Conservation (phyloP, 2,113 vertebrate species). For the Rostratula benghalensis region DNA sequence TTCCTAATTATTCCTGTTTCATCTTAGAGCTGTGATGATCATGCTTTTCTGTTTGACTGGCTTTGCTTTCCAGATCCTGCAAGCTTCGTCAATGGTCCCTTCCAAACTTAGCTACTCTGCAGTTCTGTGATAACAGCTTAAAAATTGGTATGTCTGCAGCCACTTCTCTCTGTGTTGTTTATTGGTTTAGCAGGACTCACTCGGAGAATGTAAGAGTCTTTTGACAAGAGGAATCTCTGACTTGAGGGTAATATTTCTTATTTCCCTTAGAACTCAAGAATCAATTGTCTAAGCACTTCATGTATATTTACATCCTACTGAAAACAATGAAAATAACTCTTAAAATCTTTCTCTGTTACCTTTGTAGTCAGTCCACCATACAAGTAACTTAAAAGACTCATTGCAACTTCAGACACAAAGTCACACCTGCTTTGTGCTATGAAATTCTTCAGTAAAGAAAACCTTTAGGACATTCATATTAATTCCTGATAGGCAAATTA, state of each 20-base stretch:
- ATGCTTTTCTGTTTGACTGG: background rate
- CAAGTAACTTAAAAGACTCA: background rate
- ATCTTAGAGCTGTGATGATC: background rate
- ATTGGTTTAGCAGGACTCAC: background rate
- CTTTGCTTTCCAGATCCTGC: background rate
- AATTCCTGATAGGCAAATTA: background rate
- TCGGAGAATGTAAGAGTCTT: background rate
- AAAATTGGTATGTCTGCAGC: background rate
- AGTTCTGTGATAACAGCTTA: background rate
- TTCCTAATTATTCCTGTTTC: background rate
- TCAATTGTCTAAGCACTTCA: background rate
- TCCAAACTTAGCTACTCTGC: background rate
- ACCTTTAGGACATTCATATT: background rate
- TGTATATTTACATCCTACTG: background rate
- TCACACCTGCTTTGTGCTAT: background rate
- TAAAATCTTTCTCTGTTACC: background rate
- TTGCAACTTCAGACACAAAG: background rate
- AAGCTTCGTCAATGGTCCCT: fast-evolving
- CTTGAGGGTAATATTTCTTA: background rate
- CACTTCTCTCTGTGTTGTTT: background rate
- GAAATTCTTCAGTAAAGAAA: background rate
- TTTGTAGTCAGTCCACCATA: background rate
- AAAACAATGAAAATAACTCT: background rate
- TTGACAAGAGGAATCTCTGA: background rate
- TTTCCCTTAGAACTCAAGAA: background rate